Conservation (phyloP, 2,797 vertebrate species). For the Mus spretus region DNA sequence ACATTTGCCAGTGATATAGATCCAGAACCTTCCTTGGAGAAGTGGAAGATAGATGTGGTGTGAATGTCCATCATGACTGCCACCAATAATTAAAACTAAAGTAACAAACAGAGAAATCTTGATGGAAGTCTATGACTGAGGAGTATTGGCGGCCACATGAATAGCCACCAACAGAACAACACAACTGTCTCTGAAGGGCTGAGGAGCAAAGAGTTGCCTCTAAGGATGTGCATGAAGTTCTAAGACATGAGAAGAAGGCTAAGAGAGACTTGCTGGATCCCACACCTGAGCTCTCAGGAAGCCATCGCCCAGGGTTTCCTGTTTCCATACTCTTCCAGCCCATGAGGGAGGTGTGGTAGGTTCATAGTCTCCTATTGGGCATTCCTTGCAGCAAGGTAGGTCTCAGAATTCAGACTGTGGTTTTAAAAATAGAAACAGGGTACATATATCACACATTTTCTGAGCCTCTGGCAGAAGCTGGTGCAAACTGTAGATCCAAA, state of each 20-base stretch:
- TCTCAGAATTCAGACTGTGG: neutral
- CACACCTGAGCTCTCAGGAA: neutral
- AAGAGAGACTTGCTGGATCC: neutral
- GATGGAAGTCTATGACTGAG: neutral
- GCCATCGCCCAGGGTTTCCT: neutral
- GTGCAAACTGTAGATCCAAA: neutral
- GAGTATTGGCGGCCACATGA: neutral
- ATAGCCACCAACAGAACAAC: neutral
- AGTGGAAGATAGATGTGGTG: rapidly evolving
- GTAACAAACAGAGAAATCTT: neutral
- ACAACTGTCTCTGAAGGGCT: neutral
- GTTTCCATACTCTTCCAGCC: neutral
- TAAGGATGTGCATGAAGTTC: neutral
- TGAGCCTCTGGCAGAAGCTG: neutral
- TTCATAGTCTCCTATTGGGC: neutral
- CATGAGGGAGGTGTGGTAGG: neutral
- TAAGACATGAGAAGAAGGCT: neutral
- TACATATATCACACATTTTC: neutral
- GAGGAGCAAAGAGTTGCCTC: neutral
- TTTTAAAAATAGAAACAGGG: neutral
- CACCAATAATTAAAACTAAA: neutral
- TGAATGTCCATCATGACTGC: neutral
- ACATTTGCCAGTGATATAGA: neutral
- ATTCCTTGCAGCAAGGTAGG: neutral
- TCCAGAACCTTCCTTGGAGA: neutral